phyloP scores from a whole-genome alignment of 2,797 vertebrate species.

The Varecia variegata region DNA sequence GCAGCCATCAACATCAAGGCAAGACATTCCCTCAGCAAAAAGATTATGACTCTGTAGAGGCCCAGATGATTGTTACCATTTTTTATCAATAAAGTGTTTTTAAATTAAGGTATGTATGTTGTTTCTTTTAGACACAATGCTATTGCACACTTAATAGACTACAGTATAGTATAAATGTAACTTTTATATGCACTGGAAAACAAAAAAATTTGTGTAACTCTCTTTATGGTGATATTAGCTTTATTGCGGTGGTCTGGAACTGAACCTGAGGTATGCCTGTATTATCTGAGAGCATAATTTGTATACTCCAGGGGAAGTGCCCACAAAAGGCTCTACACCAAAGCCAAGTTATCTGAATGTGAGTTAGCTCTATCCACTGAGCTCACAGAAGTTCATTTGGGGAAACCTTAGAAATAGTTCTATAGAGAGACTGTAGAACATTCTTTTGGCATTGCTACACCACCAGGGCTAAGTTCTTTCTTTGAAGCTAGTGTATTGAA shows the following conservation, averaged over 20 bases:
- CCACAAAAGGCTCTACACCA: not conserved
- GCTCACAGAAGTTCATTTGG: not conserved
- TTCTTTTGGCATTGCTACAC: constrained; percentile 61
- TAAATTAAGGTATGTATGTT: not conserved
- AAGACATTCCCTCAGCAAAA: not conserved
- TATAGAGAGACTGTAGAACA: constrained; percentile 50
- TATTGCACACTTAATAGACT: not conserved
- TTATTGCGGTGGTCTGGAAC: not conserved
- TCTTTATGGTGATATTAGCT: not conserved
- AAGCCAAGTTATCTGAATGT: not conserved
- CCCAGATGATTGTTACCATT: not conserved
- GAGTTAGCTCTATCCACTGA: not conserved
- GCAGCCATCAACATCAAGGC: not conserved
- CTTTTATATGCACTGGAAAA: not conserved
- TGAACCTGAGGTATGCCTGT: not conserved
- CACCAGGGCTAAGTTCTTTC: constrained; percentile 48
- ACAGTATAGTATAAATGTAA: not conserved
- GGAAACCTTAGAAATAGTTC: constrained; percentile 57
- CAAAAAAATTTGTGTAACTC: not conserved
- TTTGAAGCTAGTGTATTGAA: constrained; percentile 77
- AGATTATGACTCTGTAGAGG: not conserved
- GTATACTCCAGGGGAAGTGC: not conserved
- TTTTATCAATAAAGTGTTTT: not conserved
- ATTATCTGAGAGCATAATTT: not conserved
- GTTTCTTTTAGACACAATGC: not conserved